These are phyloP conservation scores for Ridgeia piscesae DNA, from an alignment of 1,140 invertebrate genomes.

Conservation along the genomic window DNA sequence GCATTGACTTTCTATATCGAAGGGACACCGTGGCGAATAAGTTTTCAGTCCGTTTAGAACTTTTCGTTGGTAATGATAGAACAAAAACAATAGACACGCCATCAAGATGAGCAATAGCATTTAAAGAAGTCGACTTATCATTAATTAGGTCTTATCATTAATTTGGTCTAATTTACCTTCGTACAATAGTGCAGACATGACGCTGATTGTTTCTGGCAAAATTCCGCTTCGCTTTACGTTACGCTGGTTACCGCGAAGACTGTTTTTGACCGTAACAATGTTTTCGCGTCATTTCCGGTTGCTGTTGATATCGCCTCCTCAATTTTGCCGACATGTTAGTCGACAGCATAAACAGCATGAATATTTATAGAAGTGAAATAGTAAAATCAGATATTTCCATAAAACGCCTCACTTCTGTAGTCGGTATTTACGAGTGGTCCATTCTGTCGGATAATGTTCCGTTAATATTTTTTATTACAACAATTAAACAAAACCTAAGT, in stretches of 20 bases:
- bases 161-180: too few species aligned
- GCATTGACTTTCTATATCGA: too few species aligned
- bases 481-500: too few species aligned
- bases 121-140: too few species aligned
- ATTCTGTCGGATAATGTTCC: background rate
- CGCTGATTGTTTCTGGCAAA: too few species aligned
- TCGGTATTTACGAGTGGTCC: background rate
- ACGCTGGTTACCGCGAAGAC: background rate
- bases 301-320: background rate
- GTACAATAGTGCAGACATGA: too few species aligned
- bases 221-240: too few species aligned
- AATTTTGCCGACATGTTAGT: background rate
- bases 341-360: background rate
- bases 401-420: background rate
- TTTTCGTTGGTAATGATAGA: too few species aligned
- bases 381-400: background rate
- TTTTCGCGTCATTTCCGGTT: background rate
- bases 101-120: background rate
- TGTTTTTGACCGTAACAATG: background rate
- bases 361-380: background rate
- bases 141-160: too few species aligned
- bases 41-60: too few species aligned
- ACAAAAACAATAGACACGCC: too few species aligned
- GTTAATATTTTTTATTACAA: background rate
- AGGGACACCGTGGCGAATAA: too few species aligned